Base-by-base conservation (phyloP, 2,888 invertebrate genomes). In the Clunio marinus region DNA sequence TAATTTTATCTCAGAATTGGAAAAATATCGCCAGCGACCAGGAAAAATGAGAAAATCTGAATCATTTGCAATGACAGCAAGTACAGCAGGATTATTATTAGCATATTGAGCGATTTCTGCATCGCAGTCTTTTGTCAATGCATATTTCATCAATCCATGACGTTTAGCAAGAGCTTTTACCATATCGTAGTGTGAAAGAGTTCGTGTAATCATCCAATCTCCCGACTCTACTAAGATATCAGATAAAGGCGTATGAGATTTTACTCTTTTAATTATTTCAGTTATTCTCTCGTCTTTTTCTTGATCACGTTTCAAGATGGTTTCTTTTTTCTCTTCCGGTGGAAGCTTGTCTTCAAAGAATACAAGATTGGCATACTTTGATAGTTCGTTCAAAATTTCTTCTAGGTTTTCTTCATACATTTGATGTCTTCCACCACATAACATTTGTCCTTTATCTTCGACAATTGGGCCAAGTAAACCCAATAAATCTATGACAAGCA, bases 1-100 rank as follows among this genome's bases (percentile, higher is more conserved):
- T 1, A 70, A 3, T 25, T 69, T 10, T n/a, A n/a, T n/a, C n/a
- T n/a, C n/a, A 1, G 13, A 46, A 1, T 63, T 10, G 1, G 69
- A 69, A 69, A 70, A 71, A 25, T 51, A 69, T 13, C 46, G 35
- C 69, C 69, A 71, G 13, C 68, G 32, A 2, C 71, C 71, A 17
- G 69, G 60, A 55, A 46, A 71, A n/a, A 71, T 70, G 1, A 71
- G 20, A 41, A 70, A 71, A 62, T 71, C 71, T 0, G 71, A 67
- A 58, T 71, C 71, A 24, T 69, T 28, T 2, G 71, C 66, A 4
- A 71, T 20, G 7, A 71, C 37, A 4, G 71, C 71, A 7, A 71
- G 27, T 8, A 70, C 71, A 17, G 17, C 5, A 2, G 62, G 35
- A 41, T 65, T 55, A 37, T 20, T 15, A 4, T 27, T 63, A 5